Base-by-base conservation (phyloP, 1,140 invertebrate genomes). In the Arctopsyche grandis region DNA sequence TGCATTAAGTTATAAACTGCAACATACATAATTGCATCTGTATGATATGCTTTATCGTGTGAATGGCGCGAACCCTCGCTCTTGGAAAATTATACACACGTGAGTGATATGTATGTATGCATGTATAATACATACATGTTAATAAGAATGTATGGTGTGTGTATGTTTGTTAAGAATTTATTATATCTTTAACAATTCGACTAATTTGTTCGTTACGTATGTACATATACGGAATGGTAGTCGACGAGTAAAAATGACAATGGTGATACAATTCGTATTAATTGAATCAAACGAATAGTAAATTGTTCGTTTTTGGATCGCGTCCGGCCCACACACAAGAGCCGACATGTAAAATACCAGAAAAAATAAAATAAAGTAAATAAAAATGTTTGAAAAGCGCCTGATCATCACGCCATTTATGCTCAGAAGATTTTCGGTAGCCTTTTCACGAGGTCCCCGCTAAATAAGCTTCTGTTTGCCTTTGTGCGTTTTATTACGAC, bases 341-440 rank as follows among this genome's bases (percentile, higher is more conserved):
- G 48, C 16, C 16, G 16, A 52, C 48, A 1, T 52, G 48, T 52
- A 12, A 16, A 52, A 52, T 52, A 38, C 29, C 29, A 1, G 48
- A 66, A 66, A 60, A 19, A 60, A 19, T 19, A 19, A 19, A 66
- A 66, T n/a, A 38, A 4, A 4, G 24, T n/a, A 12, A 12, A 66
- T 24, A 60, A 60, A 66, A 66, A 66, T 66, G 43, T 46, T n/a
- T 14, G 19, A 74, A 74, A 74, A 74, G 4, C 46, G 71, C 71
- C 24, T 7, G 10, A 56, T 74, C 71, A 74, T 74, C 71, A 24
- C 48, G 48, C 71, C 69, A 38, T 70, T 70, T 70, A 70, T 26
- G 21, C 69, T 21, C 14, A 19, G 9, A 66, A 66, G 24, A 71
- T 46, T 29, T 44, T 46, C 69, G 38, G 69, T 46, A 38, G 69